These are phyloP conservation scores for Chymomyza caudatula DNA, from an alignment of 2,888 invertebrate species.

Conservation along the genomic window DNA sequence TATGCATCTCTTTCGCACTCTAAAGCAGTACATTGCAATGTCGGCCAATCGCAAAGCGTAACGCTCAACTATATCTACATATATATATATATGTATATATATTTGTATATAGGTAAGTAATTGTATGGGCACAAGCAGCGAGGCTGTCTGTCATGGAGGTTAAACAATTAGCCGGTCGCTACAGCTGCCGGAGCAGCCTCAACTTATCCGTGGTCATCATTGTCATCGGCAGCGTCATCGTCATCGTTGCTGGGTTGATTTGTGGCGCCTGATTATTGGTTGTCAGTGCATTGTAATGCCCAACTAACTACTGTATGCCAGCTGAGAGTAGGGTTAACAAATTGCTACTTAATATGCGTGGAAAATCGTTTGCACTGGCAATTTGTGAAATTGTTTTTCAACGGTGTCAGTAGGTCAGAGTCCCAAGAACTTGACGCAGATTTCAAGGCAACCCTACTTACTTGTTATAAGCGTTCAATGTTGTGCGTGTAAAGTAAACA, in stretches of 20 bases:
- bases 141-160: background rate
- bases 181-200: background rate
- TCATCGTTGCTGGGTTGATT: slow-evolving; percentile 38
- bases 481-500: background rate
- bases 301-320: background rate
- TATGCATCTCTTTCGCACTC: background rate
- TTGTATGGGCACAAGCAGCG: too few species aligned
- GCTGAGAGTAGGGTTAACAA: background rate
- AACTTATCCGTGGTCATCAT: background rate
- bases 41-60: background rate
- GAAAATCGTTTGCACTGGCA: background rate
- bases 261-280: slow-evolving; percentile 66
- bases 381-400: too few species aligned
- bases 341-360: background rate
- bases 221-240: background rate
- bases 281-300: slow-evolving; percentile 38
- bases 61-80: background rate
- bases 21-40: background rate
- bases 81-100: background rate
- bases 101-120: too few species aligned
- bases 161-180: background rate
- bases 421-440: background rate
- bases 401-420: background rate
- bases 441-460: background rate
- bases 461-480: too few species aligned